A percentile compares a stretch with the other conserved stretches of the same genome.
phyloP scores from a whole-genome alignment of 2,888 invertebrate genomes.

The Drosophila lutescens region DNA sequence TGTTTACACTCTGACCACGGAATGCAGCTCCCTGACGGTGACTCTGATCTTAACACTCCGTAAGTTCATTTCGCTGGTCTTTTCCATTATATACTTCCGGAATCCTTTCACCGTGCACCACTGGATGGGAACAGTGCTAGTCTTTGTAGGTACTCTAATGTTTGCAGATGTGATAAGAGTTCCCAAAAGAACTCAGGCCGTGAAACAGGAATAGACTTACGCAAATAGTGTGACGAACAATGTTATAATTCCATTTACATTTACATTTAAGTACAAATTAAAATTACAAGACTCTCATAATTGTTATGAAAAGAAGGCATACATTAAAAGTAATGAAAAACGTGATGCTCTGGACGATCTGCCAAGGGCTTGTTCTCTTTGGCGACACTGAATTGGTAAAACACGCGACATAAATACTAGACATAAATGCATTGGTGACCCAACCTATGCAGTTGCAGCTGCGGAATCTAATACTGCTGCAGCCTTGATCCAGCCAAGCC shows the following conservation, averaged over 20 bases:
- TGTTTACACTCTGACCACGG: conserved; percentile 96
- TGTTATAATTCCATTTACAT: conserved; percentile 56
- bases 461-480: conserved; percentile 62
- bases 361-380: conserved; percentile 25
- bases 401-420: conserved; percentile 50
- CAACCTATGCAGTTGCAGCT: conserved; percentile 29
- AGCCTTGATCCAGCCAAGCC: conserved; percentile 49
- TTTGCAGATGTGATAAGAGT: conserved; percentile 91
- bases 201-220: conserved; percentile 53
- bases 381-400: conserved; percentile 46
- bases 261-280: conserved; percentile 72
- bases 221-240: conserved; percentile 24
- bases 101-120: conserved; percentile 96
- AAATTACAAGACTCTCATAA: conserved; percentile 58
- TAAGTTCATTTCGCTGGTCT: conserved; percentile 96
- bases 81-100: conserved; percentile 95
- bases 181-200: conserved; percentile 21
- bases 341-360: conserved; percentile 27
- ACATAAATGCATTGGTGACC: conserved; percentile 60
- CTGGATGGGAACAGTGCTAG: conserved; percentile 94
- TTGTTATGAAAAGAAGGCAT: conserved; percentile 31
- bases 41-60: conserved; percentile 97
- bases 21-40: conserved; percentile 95
- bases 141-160: conserved; percentile 95
- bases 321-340: conserved; percentile 35